Conservation (phyloP, 2,797 vertebrate genomes). For the Salmo trutta region DNA sequence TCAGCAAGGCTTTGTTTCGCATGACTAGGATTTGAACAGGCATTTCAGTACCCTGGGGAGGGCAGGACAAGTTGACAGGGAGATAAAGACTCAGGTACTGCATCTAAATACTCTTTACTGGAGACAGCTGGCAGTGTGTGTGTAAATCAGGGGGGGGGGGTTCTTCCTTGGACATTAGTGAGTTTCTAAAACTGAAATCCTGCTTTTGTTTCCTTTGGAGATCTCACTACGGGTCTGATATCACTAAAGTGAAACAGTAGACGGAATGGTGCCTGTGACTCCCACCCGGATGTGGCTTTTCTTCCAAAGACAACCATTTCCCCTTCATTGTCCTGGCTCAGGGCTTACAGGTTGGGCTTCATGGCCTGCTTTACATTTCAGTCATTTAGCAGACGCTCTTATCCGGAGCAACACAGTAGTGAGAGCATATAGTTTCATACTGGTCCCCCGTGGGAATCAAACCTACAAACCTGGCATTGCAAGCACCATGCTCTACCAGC, state of each 20-base stretch:
- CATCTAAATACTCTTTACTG: constrained; percentile 24
- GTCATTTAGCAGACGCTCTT: no score
- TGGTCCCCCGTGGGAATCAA: no score
- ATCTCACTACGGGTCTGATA: constrained; percentile 39
- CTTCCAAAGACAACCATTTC: constrained; percentile 39
- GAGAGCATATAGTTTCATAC: no score
- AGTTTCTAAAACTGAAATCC: constrained; percentile 59
- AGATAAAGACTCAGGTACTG: constrained; percentile 47
- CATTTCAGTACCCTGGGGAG: constrained; percentile 54
- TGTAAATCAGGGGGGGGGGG: constrained; percentile 17
- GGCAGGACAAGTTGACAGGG: constrained; percentile 39
- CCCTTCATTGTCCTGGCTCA: constrained; percentile 19
- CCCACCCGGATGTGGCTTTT: constrained; percentile 44
- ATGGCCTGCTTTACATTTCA: background rate
- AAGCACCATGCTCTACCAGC: no score
- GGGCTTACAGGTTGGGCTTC: background rate
- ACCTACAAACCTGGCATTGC: no score
- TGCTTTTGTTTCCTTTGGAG: constrained; percentile 63
- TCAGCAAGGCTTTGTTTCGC: constrained; percentile 64
- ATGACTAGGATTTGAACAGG: constrained; percentile 56
- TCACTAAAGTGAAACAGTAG: constrained; percentile 47
- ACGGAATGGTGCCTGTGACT: constrained; percentile 40
- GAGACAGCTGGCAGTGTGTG: background rate
- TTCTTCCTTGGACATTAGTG: constrained; percentile 46
- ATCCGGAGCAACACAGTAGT: no score